Percentiles rank a stretch among this genome's conserved stretches.
phyloP scores from a whole-genome alignment of 2,888 invertebrate species.

The Caenorhabditis sp. region DNA sequence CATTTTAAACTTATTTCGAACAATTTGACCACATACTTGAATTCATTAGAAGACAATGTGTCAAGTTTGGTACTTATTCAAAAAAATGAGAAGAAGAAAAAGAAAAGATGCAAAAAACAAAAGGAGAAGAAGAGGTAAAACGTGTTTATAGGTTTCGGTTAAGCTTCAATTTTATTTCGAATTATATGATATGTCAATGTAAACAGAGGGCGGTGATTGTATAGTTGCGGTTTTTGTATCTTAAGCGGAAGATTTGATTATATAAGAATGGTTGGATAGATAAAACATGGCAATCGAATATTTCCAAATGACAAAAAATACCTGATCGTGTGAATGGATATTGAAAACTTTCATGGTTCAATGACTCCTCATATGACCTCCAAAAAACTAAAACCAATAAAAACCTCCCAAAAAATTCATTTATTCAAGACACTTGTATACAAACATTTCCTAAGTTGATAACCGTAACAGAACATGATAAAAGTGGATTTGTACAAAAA shows the following conservation, averaged over 20 bases:
- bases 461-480: background rate
- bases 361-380: background rate
- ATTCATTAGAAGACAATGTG: background rate
- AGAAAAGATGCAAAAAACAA: background rate
- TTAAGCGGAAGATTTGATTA: background rate
- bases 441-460: background rate
- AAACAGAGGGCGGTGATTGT: background rate
- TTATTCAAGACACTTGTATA: background rate
- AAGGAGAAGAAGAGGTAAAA: background rate
- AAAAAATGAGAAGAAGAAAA: background rate
- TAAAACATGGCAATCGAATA: too few species aligned
- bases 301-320: too few species aligned
- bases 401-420: background rate
- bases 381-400: background rate
- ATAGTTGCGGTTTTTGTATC: background rate
- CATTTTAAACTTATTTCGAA: background rate
- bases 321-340: background rate
- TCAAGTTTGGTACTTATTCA: background rate
- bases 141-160: background rate
- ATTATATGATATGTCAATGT: conserved; percentile 1
- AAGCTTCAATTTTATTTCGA: background rate
- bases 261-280: too few species aligned
- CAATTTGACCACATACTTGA: background rate
- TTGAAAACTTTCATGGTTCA: background rate
- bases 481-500: background rate